phyloP scores from a whole-genome alignment of 2,888 invertebrate genomes.

The Patella caerulea region DNA sequence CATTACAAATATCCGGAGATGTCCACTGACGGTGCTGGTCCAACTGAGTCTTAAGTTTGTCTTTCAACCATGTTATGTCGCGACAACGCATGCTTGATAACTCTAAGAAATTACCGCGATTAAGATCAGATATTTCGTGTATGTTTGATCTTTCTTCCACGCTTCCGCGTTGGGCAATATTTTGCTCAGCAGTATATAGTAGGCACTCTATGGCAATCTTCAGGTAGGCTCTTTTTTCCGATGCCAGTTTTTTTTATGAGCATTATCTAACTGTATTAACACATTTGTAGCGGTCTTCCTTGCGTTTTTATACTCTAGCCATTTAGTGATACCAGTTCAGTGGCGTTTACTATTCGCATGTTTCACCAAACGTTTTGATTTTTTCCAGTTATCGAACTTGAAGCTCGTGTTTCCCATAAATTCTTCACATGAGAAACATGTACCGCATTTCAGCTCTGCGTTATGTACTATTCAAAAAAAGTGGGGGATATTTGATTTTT shows the following conservation, averaged over 20 bases:
- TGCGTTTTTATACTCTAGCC: neutral
- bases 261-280: neutral
- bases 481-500: no score
- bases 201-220: neutral
- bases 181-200: neutral
- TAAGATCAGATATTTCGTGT: neutral
- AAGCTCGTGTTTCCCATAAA: neutral
- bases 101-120: neutral
- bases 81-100: neutral
- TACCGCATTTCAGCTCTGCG: neutral
- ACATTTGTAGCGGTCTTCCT: neutral
- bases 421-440: neutral
- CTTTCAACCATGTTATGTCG: neutral
- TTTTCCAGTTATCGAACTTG: neutral
- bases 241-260: neutral
- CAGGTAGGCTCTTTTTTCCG: neutral
- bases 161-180: neutral
- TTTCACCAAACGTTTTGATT: neutral
- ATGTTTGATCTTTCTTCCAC: neutral
- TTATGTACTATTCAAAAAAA: neutral
- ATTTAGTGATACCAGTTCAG: neutral
- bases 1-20: slow-evolving; percentile 10
- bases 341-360: neutral
- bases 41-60: neutral
- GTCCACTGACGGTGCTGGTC: neutral